Evolutionary conservation across 2,888 invertebrate genomes (phyloP), one percentile per base, ranked within the genome.

Genomic region (Disparrhopalites patrizii): DNA sequence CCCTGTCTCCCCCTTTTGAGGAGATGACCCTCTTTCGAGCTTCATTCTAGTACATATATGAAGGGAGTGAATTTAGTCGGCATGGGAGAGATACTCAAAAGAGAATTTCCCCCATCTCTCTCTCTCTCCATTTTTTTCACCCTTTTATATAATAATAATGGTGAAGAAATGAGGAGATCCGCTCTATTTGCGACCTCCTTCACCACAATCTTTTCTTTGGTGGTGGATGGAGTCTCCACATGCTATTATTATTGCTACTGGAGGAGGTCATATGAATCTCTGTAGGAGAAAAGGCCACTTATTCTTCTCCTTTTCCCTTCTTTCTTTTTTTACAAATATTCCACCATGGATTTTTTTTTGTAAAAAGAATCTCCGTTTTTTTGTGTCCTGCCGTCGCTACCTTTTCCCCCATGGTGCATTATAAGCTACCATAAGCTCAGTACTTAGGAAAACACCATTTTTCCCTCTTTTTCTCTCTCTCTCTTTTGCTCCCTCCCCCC

Each of bases 121-220:
- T n/a, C n/a, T n/a, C n/a, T n/a, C n/a, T 54, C 25, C 25, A 10
- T 31, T 57, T 36, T 25, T 38, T 18, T 33, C 23, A 23, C 33
- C 13, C 27, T 57, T 57, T 38, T 57, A 23, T 30, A n/a, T 55
- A 18, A 18, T 55, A 18, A n/a, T n/a, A n/a, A n/a, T n/a, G n/a
- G n/a, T n/a, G n/a, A n/a, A n/a, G n/a, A n/a, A n/a, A n/a, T 28
- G 54, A 55, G 28, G 43, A 18, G 50, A 50, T 57, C 47, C 51
- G 64, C 64, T 64, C 64, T 64, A 64, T 57, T 64, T 64, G 64
- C 57, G 57, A 64, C 64, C 64, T 64, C 51, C 60, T 61, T 64
- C 64, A 57, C 8, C 8, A 40, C 20, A 40, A 8, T n/a, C 20
- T 4, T n/a, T n/a, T n/a, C n/a, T n/a, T n/a, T n/a, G n/a, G n/a